Evolutionary conservation across 1,140 invertebrate genomes (phyloP).

Genomic region (Nymphalis io): DNA sequence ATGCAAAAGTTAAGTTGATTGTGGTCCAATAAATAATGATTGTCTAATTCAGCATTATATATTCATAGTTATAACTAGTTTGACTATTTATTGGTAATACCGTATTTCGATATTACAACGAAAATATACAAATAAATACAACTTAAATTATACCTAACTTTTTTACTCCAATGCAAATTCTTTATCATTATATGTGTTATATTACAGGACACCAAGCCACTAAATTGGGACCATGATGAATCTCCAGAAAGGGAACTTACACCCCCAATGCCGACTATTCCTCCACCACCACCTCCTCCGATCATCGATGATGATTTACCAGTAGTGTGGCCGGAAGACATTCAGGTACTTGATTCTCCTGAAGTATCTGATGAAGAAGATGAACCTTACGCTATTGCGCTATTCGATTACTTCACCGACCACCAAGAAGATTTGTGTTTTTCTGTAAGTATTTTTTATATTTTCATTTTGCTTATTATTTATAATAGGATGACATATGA

Average conservation of each 20-base stretch:
- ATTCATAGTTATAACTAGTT: no score
- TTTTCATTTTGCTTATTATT: no score
- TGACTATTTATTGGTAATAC: no score
- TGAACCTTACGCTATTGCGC: slow-evolving; percentile 85
- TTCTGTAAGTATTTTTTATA: slow-evolving; percentile 80
- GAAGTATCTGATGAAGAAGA: slow-evolving; percentile 46
- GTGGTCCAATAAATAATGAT: no score
- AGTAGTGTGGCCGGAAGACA: slow-evolving; percentile 61
- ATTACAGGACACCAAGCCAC: slow-evolving; percentile 55
- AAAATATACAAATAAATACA: no score
- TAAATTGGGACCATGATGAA: slow-evolving; percentile 60
- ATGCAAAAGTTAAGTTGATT: no score
- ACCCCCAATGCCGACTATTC: slow-evolving; percentile 88
- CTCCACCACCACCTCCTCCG: slow-evolving; percentile 86
- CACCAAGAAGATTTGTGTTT: slow-evolving; percentile 88
- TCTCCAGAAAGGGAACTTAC: slow-evolving; percentile 76
- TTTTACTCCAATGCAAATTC: neutral
- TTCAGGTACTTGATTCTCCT: slow-evolving; percentile 31
- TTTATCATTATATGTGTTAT: neutral
- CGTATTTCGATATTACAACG: no score
- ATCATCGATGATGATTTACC: slow-evolving; percentile 68
- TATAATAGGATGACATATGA: no score
- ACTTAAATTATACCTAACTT: no score
- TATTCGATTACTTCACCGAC: slow-evolving; percentile 87
- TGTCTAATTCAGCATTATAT: no score